phyloP scores from a whole-genome alignment of 2,113 vertebrate species.

The Plecturocebus donacophilus region DNA sequence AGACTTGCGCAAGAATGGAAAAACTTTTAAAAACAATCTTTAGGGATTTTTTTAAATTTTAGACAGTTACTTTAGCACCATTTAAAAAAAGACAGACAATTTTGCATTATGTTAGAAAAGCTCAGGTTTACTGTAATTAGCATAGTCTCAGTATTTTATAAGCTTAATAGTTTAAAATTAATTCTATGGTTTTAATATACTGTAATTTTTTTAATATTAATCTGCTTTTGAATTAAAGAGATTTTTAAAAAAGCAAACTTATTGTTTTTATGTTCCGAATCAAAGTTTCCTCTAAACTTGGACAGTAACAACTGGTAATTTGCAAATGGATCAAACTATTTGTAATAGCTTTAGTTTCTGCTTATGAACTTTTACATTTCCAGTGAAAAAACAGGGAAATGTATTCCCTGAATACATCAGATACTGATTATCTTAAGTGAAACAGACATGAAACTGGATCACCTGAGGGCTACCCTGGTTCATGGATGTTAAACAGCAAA shows the following conservation, averaged over 20 bases:
- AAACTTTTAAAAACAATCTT: background rate
- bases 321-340: slow-evolving; percentile 44
- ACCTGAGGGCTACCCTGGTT: slow-evolving; percentile 51
- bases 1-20: background rate
- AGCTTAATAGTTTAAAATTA: slow-evolving; percentile 40
- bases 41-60: too few species aligned
- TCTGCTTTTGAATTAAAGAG: slow-evolving; percentile 7
- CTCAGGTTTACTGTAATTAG: background rate
- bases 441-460: slow-evolving; percentile 62
- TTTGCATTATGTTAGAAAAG: background rate
- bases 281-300: slow-evolving; percentile 37
- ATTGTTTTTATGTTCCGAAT: slow-evolving; percentile 27
- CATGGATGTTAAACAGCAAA: slow-evolving; percentile 59
- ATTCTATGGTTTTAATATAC: background rate
- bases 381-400: slow-evolving; percentile 47
- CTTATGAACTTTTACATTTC: slow-evolving; percentile 8
- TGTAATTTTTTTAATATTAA: slow-evolving; percentile 47
- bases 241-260: background rate
- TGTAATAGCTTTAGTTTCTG: slow-evolving; percentile 34
- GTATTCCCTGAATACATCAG: slow-evolving; percentile 57
- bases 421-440: slow-evolving; percentile 66
- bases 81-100: background rate
- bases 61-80: background rate
- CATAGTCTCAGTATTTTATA: background rate
- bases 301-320: slow-evolving; percentile 8